Evolutionary conservation across 2,888 invertebrate species (phyloP), one percentile per base, ranked within the genome.

Genomic region (Lochmaea crataegi): DNA sequence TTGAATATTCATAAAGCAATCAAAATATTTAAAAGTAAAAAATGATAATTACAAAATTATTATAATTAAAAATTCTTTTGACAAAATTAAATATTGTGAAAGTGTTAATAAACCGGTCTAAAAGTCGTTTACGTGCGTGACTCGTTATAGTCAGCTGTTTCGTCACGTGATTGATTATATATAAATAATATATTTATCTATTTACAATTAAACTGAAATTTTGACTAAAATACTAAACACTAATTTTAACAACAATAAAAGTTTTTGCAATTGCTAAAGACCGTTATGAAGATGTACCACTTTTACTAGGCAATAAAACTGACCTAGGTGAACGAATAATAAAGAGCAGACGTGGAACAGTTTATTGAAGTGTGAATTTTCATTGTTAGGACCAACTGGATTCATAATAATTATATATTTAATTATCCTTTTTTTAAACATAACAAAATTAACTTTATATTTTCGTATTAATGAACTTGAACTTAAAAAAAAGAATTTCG

Each of bases 271-370:
- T 53, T 38, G 53, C 45, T 12, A 48, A 68, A 61, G 61, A 51
- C 14, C 45, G 26, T 68, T 38, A 53, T 77, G 65, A 53, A 56
- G 61, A 73, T 69, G 26, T 38, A 74, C 81, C 83, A 84, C 83
- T 84, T 86, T 86, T 85, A 86, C 84, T 85, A 84, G 83, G 84
- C 80, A 83, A 86, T 87, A 86, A 87, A 87, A 87, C 87, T 87
- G 86, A 87, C 87, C 87, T 86, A 83, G 82, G 53, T 53, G 2
- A 16, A 81, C 81, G 16, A 70, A 70, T 68, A 53, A 56, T 53
- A 51, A 63, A 69, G 63, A 68, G 64, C 42, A 26, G 63, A 26
- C 53, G 18, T 53, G 18, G 16, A 53, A n/a, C 16, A n/a, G 14
- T 14, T 51, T 51, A 51, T 51, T 51, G 7, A 51, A 51, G 51